Base-by-base conservation (phyloP, 2,797 vertebrate genomes). In the Anguilla anguilla region DNA sequence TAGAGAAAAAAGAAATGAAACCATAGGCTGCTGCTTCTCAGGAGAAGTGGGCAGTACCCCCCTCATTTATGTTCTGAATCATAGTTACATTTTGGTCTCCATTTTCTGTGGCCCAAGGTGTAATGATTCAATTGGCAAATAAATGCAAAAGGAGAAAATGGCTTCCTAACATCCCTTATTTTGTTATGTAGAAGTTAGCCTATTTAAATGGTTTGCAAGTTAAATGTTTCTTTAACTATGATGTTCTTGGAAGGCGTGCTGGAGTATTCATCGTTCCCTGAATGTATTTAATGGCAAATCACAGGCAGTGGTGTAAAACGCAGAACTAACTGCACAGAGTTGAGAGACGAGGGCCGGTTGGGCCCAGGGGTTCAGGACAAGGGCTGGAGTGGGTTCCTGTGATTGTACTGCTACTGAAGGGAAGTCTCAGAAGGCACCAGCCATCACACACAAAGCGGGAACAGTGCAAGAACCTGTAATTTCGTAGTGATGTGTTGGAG, bases 371-470 rank as follows among this genome's bases (percentile, higher is more conserved):
- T 1, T 90, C 91, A 90, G 87, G 90, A 89, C 89, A 86, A 91
- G 93, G 92, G 91, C 91, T 88, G 90, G 94, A 94, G 91, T 88
- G 93, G 92, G 96, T 96, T 96, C 96, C 96, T 97, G 95, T 91
- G 93, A 96, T 96, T 96, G 96, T 96, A 93, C 93, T 89, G 94
- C 91, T 87, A 72, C 92, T 94, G 90, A 87, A 91, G 96, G 96
- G 96, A 97, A 96, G 93, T 96, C 92, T 94, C 94, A 93, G 96
- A 97, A 96, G 94, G 96, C 93, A 94, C 93, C 93, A 93, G 93
- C 95, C 89, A 92, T 92, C 91, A 90, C 94, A 93, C 92, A 93
- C 90, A 95, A 96, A 96, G 96, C 96, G 96, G 96, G 96, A 96
- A 96, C 89, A 92, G 81, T 91, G 19, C 13, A 39, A 79, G 39